Percentiles rank a stretch among this genome's conserved stretches.
Conservation (phyloP, 2,888 invertebrate species). For the Cistogaster globosa region DNA sequence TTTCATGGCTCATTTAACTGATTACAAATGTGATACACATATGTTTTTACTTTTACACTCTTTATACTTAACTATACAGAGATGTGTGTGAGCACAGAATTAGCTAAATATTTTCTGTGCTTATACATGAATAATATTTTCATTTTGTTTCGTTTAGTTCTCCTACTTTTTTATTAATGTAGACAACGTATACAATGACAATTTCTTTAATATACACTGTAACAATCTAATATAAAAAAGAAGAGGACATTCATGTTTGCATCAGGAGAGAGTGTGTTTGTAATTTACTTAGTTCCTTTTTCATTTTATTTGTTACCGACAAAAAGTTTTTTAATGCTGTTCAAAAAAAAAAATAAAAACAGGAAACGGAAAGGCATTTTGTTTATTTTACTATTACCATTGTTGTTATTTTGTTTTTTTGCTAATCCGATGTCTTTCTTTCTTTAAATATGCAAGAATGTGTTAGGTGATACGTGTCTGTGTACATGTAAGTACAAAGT, state of each 20-base stretch:
- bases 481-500: background rate
- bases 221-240: slow-evolving; percentile 32
- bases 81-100: slow-evolving; percentile 16
- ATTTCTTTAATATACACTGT: slow-evolving; percentile 3
- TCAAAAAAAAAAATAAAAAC: slow-evolving; percentile 72
- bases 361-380: slow-evolving; percentile 72
- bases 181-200: too few species aligned
- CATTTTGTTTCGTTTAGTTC: background rate
- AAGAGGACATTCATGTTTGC: slow-evolving; percentile 13
- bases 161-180: too few species aligned
- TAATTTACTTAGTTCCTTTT: background rate
- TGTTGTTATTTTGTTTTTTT: slow-evolving; percentile 29
- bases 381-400: slow-evolving; percentile 50
- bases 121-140: slow-evolving; percentile 28
- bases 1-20: slow-evolving; percentile 74
- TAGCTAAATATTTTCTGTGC: slow-evolving; percentile 20
- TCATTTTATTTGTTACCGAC: slow-evolving; percentile 40
- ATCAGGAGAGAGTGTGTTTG: background rate
- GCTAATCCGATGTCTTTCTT: slow-evolving; percentile 60
- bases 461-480: background rate
- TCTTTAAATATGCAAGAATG: slow-evolving; percentile 40
- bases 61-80: too few species aligned
- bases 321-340: slow-evolving; percentile 63
- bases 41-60: too few species aligned
- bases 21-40: slow-evolving; percentile 60